Evolutionary conservation across 2,888 invertebrate genomes (phyloP).

Genomic region (Lycophotia porphyrea): DNA sequence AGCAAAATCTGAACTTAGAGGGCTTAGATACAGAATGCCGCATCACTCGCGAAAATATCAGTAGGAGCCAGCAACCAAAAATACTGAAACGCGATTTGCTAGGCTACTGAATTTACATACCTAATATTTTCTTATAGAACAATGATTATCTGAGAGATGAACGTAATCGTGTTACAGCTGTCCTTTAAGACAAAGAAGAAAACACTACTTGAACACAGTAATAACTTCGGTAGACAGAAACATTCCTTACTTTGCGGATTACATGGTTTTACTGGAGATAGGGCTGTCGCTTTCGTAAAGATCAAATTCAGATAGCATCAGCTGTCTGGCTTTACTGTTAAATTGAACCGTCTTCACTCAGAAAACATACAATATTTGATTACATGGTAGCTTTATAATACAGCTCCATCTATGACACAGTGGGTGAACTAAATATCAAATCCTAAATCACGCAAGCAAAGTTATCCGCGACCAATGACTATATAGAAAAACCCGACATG

Average conservation of each 20-base stretch:
- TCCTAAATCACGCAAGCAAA: no score
- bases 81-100: no score
- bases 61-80: no score
- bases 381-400: no score
- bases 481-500: no score
- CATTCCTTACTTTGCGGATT: constrained; percentile 10
- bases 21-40: no score
- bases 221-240: constrained; percentile 29
- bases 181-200: background rate
- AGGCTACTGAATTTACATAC: no score
- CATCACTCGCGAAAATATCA: no score
- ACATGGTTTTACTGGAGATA: background rate
- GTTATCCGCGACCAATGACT: no score
- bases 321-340: background rate
- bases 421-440: no score
- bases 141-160: background rate
- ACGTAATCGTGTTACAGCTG: constrained; percentile 10
- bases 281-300: background rate
- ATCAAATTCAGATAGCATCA: background rate
- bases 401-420: no score
- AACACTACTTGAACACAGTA: constrained; percentile 12
- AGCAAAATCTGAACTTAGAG: no score
- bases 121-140: background rate
- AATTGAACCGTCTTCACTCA: background rate
- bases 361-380: background rate